phyloP scores from a whole-genome alignment of 2,113 vertebrate genomes.

The Origma solitaria region DNA sequence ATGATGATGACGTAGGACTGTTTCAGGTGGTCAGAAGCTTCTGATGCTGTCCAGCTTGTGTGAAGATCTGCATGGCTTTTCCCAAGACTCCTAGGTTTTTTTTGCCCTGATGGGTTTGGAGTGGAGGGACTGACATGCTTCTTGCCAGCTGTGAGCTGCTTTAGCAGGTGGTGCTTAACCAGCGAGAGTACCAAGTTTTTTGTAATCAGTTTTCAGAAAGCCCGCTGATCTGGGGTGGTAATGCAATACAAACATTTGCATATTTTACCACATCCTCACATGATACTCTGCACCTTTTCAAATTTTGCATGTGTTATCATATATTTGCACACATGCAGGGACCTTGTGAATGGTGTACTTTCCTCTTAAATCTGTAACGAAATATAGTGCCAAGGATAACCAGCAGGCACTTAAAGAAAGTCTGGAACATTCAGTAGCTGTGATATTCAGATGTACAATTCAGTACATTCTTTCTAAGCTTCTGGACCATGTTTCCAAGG shows the following conservation, averaged over 20 bases:
- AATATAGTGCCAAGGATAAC: not conserved
- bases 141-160: not conserved
- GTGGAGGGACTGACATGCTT: not conserved
- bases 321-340: not conserved
- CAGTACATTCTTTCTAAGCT: not conserved
- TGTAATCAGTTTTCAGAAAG: not conserved
- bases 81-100: not conserved
- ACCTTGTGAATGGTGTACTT: not conserved
- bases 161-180: not conserved
- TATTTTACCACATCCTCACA: not conserved
- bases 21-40: not conserved
- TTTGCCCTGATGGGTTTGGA: not conserved
- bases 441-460: not conserved
- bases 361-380: not conserved
- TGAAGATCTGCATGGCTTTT: not conserved
- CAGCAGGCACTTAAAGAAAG: not conserved
- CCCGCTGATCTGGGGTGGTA: not conserved
- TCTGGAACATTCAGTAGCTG: not conserved
- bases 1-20: rapidly evolving
- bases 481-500: not conserved
- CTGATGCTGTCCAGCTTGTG: not conserved
- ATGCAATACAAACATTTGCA: not conserved
- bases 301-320: not conserved
- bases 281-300: not conserved
- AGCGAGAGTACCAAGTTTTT: not conserved